Evolutionary conservation across 2,888 invertebrate species (phyloP), one percentile per base, ranked within the genome.

Genomic region (Volucella inflata): DNA sequence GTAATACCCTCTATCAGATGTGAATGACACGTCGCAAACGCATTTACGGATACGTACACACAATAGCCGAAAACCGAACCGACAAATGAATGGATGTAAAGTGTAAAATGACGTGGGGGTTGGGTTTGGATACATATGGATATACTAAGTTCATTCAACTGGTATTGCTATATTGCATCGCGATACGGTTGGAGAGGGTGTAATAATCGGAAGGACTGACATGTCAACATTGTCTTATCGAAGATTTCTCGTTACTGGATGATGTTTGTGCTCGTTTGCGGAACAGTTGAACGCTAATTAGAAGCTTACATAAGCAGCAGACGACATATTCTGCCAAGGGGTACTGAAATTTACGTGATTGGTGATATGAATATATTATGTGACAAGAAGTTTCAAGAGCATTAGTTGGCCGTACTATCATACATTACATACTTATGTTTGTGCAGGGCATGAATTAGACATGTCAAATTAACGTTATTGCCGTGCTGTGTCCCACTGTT

Each of bases 171-270:
- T 67, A 38, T 48, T 68, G 75, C 55, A 51, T 46, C 57, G 44
- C 12, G 57, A 59, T 71, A 57, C 14, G 50, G 59, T 50, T 65
- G 64, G 17, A 50, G 50, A 17, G 44, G 0, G 46, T 38, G 21
- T 67, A 68, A 60, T 44, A 53, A 72, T 77, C 38, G 50, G 30
- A 46, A 53, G 48, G 53, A 60, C 46, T 67, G 48, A 55, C 72
- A 62, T 78, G 48, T 60, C 55, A 67, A 55, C 78, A 77, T 67
- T 81, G 81, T 44, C 70, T 76, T 77, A 65, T 71, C 57, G 65
- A 14, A 42, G 30, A 71, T 44, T 55, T 30, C 65, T 48, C 59
- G 21, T 2, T 59, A 46, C 36, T 38, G 40, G 55, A 40, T 30
- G 64, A 60, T 76, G 67, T 67, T 77, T 72, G 57, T 67, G 60